Base-by-base conservation (phyloP, 2,797 vertebrate species). In the Agapornis canus region DNA sequence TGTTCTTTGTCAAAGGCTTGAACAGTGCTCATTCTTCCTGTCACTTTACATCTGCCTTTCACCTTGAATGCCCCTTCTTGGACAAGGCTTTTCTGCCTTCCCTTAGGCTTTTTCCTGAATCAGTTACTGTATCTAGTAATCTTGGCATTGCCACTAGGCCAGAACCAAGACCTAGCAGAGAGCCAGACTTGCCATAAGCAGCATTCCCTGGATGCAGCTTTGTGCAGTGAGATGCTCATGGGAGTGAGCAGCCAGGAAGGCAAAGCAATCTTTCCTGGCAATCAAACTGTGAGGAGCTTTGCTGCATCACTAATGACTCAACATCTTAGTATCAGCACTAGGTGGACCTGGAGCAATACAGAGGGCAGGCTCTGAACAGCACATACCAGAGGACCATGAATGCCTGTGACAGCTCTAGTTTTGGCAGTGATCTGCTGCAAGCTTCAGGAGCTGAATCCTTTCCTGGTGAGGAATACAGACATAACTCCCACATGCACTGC, bases 271-370 rank as follows among this genome's bases (percentile, higher is more conserved):
- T 81, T 48, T 70, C 31, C 43, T 45, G 76, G 51, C 57, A 81
- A 56, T 68, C 45, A 26, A 66, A 40, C 35, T 76, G 56, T 0
- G 1, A 70, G 48, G 18, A 88, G 85, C 49, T 83, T 48, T 49
- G 64, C 82, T 76, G 57, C 47, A 39, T 64, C 0, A 0, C 59
- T 92, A 56, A 37, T 66, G 43, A 45, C 57, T 70, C 32, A 86
- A 39, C 13, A 60, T 43, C 52, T 52, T 32, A 1, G 60, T 11
- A 29, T 26, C 40, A 35, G 48, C 0, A 0, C 40, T 37, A 73
- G 80, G 11, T 2, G 2, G 64, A 87, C 64, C 56, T 72, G 35
- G 45, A 79, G 26, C 29, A 65, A 43, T 10, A 35, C 35, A 70
- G 68, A 19, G 54, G 59, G 47, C 11, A 65, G 17, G 16, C 39